phyloP scores from a whole-genome alignment of 2,888 invertebrate genomes.

The Ormyrus nitidulus region DNA sequence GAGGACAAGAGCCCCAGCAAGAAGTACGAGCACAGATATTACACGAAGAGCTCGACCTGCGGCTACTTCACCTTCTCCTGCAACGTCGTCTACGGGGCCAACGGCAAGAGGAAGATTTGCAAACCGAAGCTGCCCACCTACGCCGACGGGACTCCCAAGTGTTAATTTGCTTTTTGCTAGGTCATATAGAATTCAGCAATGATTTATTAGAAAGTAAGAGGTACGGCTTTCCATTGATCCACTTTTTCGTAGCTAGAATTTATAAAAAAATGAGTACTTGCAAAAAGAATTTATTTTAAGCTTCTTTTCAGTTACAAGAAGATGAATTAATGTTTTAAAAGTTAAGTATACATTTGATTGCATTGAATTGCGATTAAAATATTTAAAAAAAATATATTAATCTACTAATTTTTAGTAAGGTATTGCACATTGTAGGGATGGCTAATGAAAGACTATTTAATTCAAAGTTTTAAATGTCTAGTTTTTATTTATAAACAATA shows the following conservation, averaged over 20 bases:
- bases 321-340: too few species aligned
- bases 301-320: too few species aligned
- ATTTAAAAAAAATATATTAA: too few species aligned
- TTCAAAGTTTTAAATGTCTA: slow-evolving; percentile 15
- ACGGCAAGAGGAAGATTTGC: slow-evolving; percentile 88
- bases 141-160: slow-evolving; percentile 83
- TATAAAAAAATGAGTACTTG: slow-evolving; percentile 43
- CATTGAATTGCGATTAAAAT: too few species aligned
- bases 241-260: slow-evolving; percentile 28
- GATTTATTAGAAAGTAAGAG: background rate
- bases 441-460: too few species aligned
- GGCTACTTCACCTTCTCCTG: slow-evolving; percentile 92
- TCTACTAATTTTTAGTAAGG: too few species aligned
- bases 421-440: too few species aligned
- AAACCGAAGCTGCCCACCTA: slow-evolving; percentile 87
- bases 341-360: too few species aligned
- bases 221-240: slow-evolving; percentile 35
- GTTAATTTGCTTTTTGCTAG: slow-evolving; percentile 15
- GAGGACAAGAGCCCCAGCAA: slow-evolving; percentile 78
- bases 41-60: slow-evolving; percentile 90
- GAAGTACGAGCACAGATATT: slow-evolving; percentile 83
- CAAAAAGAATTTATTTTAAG: too few species aligned
- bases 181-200: background rate
- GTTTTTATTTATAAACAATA: slow-evolving; percentile 43
- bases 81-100: slow-evolving; percentile 86